Percentiles rank a stretch among this genome's conserved stretches.
phyloP scores from a whole-genome alignment of 1,140 invertebrate species.

The Drosophila virilis region DNA sequence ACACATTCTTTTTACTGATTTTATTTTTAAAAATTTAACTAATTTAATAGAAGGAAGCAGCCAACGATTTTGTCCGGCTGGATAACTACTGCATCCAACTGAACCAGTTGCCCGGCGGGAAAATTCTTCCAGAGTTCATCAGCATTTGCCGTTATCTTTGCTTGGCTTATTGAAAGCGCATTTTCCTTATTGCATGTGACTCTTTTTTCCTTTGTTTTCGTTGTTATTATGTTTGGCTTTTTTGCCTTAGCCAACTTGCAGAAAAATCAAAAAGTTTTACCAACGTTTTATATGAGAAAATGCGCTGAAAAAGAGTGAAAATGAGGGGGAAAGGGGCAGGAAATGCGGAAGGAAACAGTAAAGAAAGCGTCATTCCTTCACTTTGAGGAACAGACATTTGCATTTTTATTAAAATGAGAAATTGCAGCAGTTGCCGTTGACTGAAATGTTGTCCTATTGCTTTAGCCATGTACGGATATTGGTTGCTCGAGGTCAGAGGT shows the following conservation, averaged over 20 bases:
- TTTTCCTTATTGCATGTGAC: constrained; percentile 41
- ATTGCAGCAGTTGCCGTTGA: constrained; percentile 69
- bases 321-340: background rate
- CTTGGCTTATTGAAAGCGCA: constrained; percentile 70
- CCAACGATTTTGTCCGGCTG: too few relatives aligned
- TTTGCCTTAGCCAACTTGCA: constrained; percentile 40
- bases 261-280: constrained; percentile 70
- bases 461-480: constrained; percentile 51
- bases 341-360: constrained; percentile 1
- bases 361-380: constrained; percentile 48
- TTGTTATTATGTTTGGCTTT: constrained; percentile 12
- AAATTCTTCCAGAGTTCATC: constrained; percentile 38
- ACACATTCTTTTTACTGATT: too few relatives aligned
- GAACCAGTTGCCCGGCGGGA: constrained; percentile 1
- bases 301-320: constrained; percentile 1
- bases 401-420: constrained; percentile 81
- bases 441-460: constrained; percentile 39
- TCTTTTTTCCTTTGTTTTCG: constrained; percentile 18
- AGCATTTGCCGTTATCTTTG: constrained; percentile 41
- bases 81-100: constrained; percentile 3
- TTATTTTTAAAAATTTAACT: too few relatives aligned
- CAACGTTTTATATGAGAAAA: constrained; percentile 64
- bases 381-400: constrained; percentile 71
- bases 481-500: constrained; percentile 21
- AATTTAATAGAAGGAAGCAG: too few relatives aligned